phyloP scores from a whole-genome alignment of 2,113 vertebrate genomes.

The Psilopogon haemacephalus region DNA sequence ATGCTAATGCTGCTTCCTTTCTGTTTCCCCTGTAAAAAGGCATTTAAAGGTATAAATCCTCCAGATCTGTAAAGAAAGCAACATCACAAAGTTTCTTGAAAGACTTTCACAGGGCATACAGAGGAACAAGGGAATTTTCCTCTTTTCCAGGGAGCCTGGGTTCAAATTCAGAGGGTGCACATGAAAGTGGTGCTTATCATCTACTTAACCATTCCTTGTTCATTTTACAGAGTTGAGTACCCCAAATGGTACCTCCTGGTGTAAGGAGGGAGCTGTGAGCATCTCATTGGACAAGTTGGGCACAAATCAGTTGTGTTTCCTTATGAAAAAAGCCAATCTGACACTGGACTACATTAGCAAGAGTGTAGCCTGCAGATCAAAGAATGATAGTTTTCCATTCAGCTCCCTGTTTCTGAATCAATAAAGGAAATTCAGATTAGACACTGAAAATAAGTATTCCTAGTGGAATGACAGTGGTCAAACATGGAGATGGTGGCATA shows the following conservation, averaged over 20 bases:
- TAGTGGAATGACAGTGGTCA: background rate
- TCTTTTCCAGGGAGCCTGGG: background rate
- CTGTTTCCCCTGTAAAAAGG: background rate
- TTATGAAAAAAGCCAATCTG: background rate
- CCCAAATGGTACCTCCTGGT: background rate
- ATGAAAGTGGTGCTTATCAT: background rate
- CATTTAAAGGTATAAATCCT: constrained; percentile 1
- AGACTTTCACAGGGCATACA: background rate
- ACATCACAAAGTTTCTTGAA: background rate
- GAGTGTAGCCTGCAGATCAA: background rate
- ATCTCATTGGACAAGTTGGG: background rate
- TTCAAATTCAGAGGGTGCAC: background rate
- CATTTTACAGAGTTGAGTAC: background rate
- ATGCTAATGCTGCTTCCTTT: background rate
- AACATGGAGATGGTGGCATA: background rate
- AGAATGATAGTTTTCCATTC: background rate
- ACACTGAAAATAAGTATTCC: background rate
- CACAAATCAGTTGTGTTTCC: background rate
- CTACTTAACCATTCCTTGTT: background rate
- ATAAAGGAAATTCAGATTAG: background rate
- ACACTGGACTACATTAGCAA: background rate
- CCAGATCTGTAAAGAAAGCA: background rate
- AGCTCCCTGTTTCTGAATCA: background rate
- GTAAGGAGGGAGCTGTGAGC: background rate
- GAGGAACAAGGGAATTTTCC: background rate